Evolutionary conservation across 1,140 invertebrate species (phyloP).

Genomic region (Musca vetustissima): DNA sequence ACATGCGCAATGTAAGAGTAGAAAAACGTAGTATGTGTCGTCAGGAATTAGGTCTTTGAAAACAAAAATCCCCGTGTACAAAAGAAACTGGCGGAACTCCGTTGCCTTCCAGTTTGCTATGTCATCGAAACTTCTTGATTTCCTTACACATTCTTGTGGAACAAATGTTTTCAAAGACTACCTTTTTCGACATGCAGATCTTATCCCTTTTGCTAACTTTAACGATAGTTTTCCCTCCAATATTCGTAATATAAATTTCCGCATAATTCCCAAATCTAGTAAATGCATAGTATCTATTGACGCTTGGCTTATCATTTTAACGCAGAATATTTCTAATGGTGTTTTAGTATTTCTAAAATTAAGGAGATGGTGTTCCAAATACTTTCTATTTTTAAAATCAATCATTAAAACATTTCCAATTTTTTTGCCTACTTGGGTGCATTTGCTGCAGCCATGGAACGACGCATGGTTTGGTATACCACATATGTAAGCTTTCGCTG

Average conservation of each 20-base stretch:
- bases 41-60: too few relatives aligned
- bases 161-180: constrained; percentile 17
- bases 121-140: constrained; percentile 22
- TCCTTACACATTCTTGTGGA: constrained; percentile 24
- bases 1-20: too few relatives aligned
- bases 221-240: constrained; percentile 17
- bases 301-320: constrained; percentile 29
- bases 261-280: constrained; percentile 31
- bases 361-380: constrained; percentile 23
- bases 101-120: constrained; percentile 27
- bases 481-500: constrained; percentile 18
- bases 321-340: constrained; percentile 26
- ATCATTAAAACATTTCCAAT: constrained; percentile 24
- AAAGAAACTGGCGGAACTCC: too few relatives aligned
- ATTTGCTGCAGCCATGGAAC: constrained; percentile 26
- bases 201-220: constrained; percentile 1
- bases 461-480: constrained; percentile 23
- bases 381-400: constrained; percentile 25
- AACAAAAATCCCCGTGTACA: constrained; percentile 23
- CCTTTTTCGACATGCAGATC: constrained; percentile 21
- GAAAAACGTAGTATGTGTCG: too few relatives aligned
- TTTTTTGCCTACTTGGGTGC: constrained; percentile 29
- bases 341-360: constrained; percentile 28
- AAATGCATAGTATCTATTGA: constrained; percentile 32
- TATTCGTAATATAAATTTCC: constrained; percentile 28